Base-by-base conservation (phyloP, 2,797 vertebrate genomes). In the Semotilus atromaculatus region DNA sequence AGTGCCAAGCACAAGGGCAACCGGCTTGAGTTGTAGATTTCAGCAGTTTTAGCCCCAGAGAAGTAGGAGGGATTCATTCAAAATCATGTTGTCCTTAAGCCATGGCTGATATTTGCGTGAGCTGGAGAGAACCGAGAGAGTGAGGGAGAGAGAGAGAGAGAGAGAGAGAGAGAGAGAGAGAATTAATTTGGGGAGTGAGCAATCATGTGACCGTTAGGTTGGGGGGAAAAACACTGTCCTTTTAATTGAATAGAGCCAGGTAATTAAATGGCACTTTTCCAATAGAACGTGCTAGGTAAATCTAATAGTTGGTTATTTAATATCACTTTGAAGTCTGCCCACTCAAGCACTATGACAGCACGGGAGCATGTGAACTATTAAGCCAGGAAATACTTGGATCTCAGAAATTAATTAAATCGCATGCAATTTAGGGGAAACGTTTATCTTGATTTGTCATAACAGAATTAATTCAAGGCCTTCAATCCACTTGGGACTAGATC, bases 401-500 rank as follows among this genome's bases (percentile, higher is more conserved):
- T 98, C 96, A 96, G 97, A 98, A 99, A 99, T 99, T 99, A 99
- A 99, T 99, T 99, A 99, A 99, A 98, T 97, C 96, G 96, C 96
- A 97, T 97, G 97, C 97, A 99, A 99, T 99, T 99, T 99, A 98
- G 96, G 96, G 96, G 97, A 97, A 98, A 97, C 97, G 97, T 99
- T 99, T 99, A 98, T 99, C 98, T 99, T 99, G 98, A 99, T 99
- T 99, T 99, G 97, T 99, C 97, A 99, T 99, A 99, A 98, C 97
- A 97, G 97, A 98, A 99, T 99, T 99, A 99, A 99, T 99, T 99
- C 97, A 97, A 97, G 97, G 97, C 97, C 97, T 97, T 96, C 97
- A 99, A 97, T 98, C 97, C 97, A 98, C 97, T 97, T 95, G 97
- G 97, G 97, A 97, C 97, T 97, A 97, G 97, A 98, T 99, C 97